phyloP scores from a whole-genome alignment of 2,797 vertebrate genomes.

The Falco rusticolus region DNA sequence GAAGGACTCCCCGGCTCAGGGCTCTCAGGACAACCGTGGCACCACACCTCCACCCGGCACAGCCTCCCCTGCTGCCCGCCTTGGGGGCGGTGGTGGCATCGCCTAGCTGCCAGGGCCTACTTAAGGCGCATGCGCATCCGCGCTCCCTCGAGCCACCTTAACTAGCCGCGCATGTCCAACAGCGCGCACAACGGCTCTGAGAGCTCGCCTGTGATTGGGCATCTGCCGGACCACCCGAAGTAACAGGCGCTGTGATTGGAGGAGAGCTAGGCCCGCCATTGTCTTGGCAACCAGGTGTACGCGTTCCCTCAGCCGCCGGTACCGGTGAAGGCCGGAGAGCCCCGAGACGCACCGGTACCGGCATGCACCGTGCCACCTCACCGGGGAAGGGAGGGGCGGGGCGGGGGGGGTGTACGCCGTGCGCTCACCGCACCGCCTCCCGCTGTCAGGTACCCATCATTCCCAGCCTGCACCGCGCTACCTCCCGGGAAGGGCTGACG shows the following conservation, averaged over 20 bases:
- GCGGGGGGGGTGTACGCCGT: too few relatives aligned
- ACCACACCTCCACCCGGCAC: too few relatives aligned
- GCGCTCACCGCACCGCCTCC: neutral
- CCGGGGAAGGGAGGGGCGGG: too few relatives aligned
- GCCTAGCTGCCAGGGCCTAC: fast-evolving
- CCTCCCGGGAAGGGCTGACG: neutral
- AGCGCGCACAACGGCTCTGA: neutral
- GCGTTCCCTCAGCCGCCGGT: neutral
- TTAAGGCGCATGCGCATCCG: neutral
- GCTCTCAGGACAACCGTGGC: too few relatives aligned
- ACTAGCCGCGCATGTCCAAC: neutral
- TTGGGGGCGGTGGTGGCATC: fast-evolving
- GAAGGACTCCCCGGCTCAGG: neutral
- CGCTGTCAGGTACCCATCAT: neutral
- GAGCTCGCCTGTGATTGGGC: neutral
- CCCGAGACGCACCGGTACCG: neutral
- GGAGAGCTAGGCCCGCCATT: neutral
- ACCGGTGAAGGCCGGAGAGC: neutral
- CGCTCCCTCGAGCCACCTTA: neutral
- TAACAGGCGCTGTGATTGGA: neutral
- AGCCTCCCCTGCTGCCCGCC: too few relatives aligned
- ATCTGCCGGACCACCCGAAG: fast-evolving
- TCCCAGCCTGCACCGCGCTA: neutral
- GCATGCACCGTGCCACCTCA: neutral
- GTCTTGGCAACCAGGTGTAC: neutral